Evolutionary conservation across 2,113 vertebrate species (phyloP).

Genomic region (Carettochelys insculpta): DNA sequence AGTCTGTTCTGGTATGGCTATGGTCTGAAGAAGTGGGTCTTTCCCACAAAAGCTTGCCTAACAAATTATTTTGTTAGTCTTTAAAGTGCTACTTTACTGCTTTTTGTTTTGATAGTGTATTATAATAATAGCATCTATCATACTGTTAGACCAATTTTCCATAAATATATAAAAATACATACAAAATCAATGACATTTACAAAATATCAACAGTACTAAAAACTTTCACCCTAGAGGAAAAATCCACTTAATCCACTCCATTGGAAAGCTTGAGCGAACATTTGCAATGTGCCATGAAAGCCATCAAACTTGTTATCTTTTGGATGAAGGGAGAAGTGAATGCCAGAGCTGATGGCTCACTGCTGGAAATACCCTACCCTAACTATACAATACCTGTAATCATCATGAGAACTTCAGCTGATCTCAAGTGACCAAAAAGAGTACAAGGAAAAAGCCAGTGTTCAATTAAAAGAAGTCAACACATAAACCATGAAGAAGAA

Average conservation of each 20-base stretch:
- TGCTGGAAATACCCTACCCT: slow-evolving; percentile 20
- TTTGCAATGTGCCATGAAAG: slow-evolving; percentile 40
- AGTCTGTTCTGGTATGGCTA: too few relatives aligned
- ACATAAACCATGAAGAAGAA: background rate
- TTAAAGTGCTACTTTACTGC: too few relatives aligned
- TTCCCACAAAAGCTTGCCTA: too few relatives aligned
- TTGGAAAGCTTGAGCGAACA: slow-evolving; percentile 33
- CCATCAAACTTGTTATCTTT: slow-evolving; percentile 18
- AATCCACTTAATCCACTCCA: background rate
- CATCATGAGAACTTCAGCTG: background rate
- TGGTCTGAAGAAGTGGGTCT: too few relatives aligned
- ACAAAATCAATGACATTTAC: background rate
- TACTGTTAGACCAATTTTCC: slow-evolving; percentile 36
- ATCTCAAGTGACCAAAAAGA: background rate
- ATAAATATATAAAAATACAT: slow-evolving; percentile 1
- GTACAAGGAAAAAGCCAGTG: background rate
- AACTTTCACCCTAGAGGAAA: slow-evolving; percentile 28
- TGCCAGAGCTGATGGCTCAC: slow-evolving; percentile 35
- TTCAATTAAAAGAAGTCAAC: slow-evolving; percentile 15
- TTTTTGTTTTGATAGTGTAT: slow-evolving; percentile 58
- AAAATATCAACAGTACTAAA: slow-evolving; percentile 3
- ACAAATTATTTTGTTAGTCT: too few relatives aligned
- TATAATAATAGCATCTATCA: slow-evolving; percentile 61
- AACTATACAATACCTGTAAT: background rate
- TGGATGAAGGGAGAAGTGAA: slow-evolving; percentile 44